These are phyloP conservation scores for Micoletzkya japonica DNA, from an alignment of 2,888 invertebrate species.

Conservation along the genomic window DNA sequence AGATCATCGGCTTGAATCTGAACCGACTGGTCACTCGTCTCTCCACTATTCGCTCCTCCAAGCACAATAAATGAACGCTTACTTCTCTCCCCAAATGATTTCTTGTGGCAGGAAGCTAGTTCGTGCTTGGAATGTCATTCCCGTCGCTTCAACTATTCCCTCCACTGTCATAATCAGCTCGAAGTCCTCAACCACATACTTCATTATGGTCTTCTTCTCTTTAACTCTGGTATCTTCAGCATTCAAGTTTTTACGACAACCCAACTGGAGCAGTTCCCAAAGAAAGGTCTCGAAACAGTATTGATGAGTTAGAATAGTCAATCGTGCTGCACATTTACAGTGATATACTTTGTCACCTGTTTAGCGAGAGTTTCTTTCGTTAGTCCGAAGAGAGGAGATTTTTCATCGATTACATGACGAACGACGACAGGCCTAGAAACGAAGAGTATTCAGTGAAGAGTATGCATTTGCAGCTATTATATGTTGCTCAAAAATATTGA, in stretches of 20 bases:
- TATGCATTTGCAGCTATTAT: too few species aligned
- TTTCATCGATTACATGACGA: slow-evolving; percentile 61
- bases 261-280: neutral
- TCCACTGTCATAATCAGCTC: slow-evolving; percentile 63
- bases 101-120: slow-evolving; percentile 62
- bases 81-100: slow-evolving; percentile 59
- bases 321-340: neutral
- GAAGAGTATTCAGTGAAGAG: too few species aligned
- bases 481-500: too few species aligned
- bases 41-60: neutral
- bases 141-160: slow-evolving; percentile 63
- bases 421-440: slow-evolving; percentile 57
- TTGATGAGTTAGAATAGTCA: neutral
- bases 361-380: too few species aligned
- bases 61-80: slow-evolving; percentile 6
- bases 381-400: slow-evolving; percentile 57
- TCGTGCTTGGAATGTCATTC: slow-evolving; percentile 61
- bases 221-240: neutral
- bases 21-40: slow-evolving; percentile 19
- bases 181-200: slow-evolving; percentile 40
- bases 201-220: neutral
- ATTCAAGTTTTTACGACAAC: neutral
- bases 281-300: neutral
- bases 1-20: slow-evolving; percentile 59
- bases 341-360: too few species aligned